Evolutionary conservation across 2,113 vertebrate species (phyloP), one percentile per base, ranked within the genome.

Genomic region (Synchiropus splendidus): DNA sequence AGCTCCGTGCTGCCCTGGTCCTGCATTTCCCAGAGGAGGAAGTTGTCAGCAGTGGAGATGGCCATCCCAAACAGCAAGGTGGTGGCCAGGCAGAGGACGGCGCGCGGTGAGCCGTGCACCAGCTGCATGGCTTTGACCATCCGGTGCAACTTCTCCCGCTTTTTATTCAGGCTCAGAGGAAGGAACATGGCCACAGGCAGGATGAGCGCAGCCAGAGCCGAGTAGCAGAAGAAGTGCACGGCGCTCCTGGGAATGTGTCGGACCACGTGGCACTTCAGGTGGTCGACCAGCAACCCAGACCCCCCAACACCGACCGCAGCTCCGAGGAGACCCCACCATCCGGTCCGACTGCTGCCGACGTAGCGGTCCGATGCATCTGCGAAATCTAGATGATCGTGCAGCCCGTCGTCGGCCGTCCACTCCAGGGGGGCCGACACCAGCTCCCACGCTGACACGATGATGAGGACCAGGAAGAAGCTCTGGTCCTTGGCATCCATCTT

Each of bases 11-110:
- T 77, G 31, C 85, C 85, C 0, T 43, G 67, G 49, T 92, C 89
- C 66, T 89, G 53, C 90, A 93, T 91, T 72, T 88, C 83, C 92
- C 91, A 95, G 45, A 91, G 82, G 1, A 95, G 83, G 39, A 94
- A 94, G 78, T 89, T 85, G 9, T 87, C 83, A 16, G 80, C 68
- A 0, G 69, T 18, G 0, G 92, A 86, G 14, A 48, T 9, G 0
- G 74, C 67, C 0, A 55, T 67, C 0, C 88, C 91, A 0, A 61
- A 45, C 45, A 93, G 42, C 39, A 89, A 53, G 39, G 80, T n/a
- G 0, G 89, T 93, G 72, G 72, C 1, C 0, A 82, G 70, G 0
- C 77, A 75, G 9, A 94, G 78, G 13, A 87, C 21, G 0, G 89
- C 86, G 6, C 42, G 80, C 15, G 85, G 38, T 2, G 89, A 78